Conservation (phyloP, 2,113 vertebrate genomes). For the Indicator maculatus region DNA sequence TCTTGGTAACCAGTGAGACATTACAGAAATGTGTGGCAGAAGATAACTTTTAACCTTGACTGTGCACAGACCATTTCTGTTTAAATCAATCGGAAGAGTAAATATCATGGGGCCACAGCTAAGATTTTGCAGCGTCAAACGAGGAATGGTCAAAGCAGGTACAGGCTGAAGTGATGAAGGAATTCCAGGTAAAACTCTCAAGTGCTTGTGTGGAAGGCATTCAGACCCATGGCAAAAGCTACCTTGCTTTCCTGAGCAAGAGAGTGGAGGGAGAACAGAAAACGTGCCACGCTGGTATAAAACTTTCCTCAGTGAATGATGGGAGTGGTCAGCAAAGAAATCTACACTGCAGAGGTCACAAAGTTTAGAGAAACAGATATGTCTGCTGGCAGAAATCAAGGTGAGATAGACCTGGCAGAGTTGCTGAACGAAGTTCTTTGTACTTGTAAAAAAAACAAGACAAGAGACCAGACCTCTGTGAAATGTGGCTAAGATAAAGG, state of each 20-base stretch:
- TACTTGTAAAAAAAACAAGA: not conserved
- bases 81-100: conserved; percentile 21
- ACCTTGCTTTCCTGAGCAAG: not conserved
- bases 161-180: not conserved
- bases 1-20: conserved; percentile 7
- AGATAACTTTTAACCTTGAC: conserved; percentile 54
- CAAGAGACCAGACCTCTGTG: not conserved
- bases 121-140: not conserved
- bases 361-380: not conserved
- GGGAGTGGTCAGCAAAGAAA: conserved; percentile 9
- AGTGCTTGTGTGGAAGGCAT: not conserved
- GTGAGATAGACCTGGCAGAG: not conserved
- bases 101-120: not conserved
- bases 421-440: not conserved
- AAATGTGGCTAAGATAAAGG: not conserved
- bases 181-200: not conserved
- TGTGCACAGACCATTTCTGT: not conserved
- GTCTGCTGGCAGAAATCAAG: not conserved
- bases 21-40: conserved; percentile 15
- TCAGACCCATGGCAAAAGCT: not conserved
- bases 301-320: not conserved
- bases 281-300: not conserved
- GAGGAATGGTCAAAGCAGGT: not conserved
- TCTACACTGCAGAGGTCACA: not conserved
- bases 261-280: not conserved